Evolutionary conservation across 2,888 invertebrate species (phyloP).

Genomic region (Cataglyphis altisquamis): DNA sequence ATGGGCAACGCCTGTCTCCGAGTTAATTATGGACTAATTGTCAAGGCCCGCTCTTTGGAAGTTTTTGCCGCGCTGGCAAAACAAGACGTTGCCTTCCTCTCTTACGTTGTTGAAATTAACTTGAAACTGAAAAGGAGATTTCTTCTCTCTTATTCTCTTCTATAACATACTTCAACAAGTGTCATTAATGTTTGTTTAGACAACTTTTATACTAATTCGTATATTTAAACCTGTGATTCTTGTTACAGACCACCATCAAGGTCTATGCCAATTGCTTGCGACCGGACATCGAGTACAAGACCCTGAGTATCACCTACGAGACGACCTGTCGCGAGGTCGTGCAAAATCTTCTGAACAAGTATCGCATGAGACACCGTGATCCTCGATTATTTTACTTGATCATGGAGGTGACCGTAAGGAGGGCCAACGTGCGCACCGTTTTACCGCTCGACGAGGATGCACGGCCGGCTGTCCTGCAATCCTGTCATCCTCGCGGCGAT

Average conservation of each 20-base stretch:
- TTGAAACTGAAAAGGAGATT: not conserved
- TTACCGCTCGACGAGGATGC: conserved; percentile 95
- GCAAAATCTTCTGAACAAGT: conserved; percentile 94
- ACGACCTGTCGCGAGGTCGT: conserved; percentile 96
- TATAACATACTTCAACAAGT: not conserved
- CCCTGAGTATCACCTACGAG: conserved; percentile 95
- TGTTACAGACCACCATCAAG: conserved; percentile 94
- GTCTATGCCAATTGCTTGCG: conserved; percentile 96
- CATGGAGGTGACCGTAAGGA: conserved; percentile 96
- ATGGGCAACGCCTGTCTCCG: conserved; percentile 71
- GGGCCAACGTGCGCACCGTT: conserved; percentile 93
- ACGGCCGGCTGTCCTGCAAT: conserved; percentile 95
- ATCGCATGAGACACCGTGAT: conserved; percentile 96
- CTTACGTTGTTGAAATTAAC: conserved; percentile 19
- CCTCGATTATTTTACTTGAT: conserved; percentile 97
- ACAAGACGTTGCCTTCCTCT: conserved; percentile 63
- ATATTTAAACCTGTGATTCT: not conserved
- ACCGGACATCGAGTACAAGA: conserved; percentile 98
- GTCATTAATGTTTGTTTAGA: not conserved
- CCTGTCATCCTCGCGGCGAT: conserved; percentile 97
- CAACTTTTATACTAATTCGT: not conserved
- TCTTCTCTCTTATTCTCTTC: not conserved
- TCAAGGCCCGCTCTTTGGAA: conserved; percentile 59
- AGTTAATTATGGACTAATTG: conserved; percentile 84
- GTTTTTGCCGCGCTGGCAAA: conserved; percentile 57